Percentiles rank a stretch among this genome's conserved stretches.
Conservation (phyloP, 2,888 invertebrate genomes). For the Nudaria mundana region DNA sequence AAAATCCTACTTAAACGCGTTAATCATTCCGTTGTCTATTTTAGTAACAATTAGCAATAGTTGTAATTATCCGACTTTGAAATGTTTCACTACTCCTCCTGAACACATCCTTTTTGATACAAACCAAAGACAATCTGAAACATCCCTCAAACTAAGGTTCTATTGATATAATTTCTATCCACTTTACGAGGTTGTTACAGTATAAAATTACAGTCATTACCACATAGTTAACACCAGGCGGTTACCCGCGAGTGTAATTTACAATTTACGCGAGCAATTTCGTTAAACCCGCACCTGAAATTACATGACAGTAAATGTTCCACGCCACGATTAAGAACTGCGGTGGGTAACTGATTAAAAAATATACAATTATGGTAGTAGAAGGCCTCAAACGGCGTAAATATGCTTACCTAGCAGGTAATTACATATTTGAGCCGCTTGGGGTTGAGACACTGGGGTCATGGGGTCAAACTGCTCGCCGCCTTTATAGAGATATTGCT, state of each 20-base stretch:
- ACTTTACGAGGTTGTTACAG: background rate
- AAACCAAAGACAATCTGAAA: background rate
- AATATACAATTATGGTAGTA: background rate
- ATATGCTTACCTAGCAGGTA: no score
- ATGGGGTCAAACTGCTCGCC: no score
- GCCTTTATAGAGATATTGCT: no score
- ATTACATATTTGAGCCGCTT: no score
- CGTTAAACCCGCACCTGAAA: slow-evolving; percentile 2
- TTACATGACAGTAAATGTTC: background rate
- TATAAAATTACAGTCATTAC: slow-evolving; percentile 24
- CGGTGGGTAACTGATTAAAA: background rate
- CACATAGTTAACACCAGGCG: slow-evolving; percentile 21
- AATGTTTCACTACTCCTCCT: no score
- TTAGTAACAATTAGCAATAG: no score
- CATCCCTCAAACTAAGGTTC: background rate
- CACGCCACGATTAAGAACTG: background rate
- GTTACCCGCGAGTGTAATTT: slow-evolving; percentile 26
- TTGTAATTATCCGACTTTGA: no score
- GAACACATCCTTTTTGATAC: no score
- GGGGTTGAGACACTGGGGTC: no score
- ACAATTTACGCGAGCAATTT: slow-evolving; percentile 21
- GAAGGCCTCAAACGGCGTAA: no score
- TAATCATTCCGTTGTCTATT: no score
- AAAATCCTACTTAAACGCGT: no score
- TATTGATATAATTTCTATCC: background rate